A percentile compares a stretch with the other conserved stretches of the same genome.
These are phyloP conservation scores for Nannoperca australis DNA, from an alignment of 2,797 vertebrate genomes.

Conservation along the genomic window DNA sequence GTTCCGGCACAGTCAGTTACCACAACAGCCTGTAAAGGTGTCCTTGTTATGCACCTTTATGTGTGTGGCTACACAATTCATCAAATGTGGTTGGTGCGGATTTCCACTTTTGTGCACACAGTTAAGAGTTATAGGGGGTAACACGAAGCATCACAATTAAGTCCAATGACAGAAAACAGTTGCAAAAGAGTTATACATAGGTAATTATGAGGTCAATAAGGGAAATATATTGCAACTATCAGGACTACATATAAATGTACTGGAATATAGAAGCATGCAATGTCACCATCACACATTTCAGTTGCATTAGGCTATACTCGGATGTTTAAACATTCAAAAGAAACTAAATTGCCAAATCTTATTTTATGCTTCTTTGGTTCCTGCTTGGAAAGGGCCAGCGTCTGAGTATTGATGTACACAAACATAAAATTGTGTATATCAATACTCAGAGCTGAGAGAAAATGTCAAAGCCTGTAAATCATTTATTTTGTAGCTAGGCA, in stretches of 20 bases:
- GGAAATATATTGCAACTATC: slow-evolving; percentile 3
- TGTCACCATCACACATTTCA: slow-evolving; percentile 10
- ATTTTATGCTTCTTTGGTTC: slow-evolving; percentile 52
- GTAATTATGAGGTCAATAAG: not conserved
- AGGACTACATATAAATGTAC: not conserved
- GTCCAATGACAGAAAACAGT: slow-evolving; percentile 4
- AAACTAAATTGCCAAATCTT: slow-evolving; percentile 37
- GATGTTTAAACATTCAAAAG: slow-evolving; percentile 43
- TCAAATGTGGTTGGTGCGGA: slow-evolving; percentile 41
- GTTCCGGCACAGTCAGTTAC: slow-evolving; percentile 10
- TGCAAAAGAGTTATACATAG: not conserved
- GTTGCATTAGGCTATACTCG: slow-evolving; percentile 30
- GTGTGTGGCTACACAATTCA: slow-evolving; percentile 14
- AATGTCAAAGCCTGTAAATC: slow-evolving; percentile 61
- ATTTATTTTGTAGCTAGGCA: slow-evolving; percentile 52
- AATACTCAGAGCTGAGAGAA: slow-evolving; percentile 56
- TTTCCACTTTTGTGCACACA: slow-evolving; percentile 38
- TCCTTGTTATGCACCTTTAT: slow-evolving; percentile 49
- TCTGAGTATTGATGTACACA: slow-evolving; percentile 14
- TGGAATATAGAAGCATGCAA: not conserved
- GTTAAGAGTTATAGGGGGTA: not conserved
- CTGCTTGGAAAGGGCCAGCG: slow-evolving; percentile 47
- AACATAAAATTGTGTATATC: slow-evolving; percentile 47
- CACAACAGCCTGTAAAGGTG: slow-evolving; percentile 30
- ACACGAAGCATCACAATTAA: slow-evolving; percentile 9